These are phyloP conservation scores for Trematomus loennbergii DNA, from an alignment of 2,113 vertebrate genomes.

Conservation along the genomic window DNA sequence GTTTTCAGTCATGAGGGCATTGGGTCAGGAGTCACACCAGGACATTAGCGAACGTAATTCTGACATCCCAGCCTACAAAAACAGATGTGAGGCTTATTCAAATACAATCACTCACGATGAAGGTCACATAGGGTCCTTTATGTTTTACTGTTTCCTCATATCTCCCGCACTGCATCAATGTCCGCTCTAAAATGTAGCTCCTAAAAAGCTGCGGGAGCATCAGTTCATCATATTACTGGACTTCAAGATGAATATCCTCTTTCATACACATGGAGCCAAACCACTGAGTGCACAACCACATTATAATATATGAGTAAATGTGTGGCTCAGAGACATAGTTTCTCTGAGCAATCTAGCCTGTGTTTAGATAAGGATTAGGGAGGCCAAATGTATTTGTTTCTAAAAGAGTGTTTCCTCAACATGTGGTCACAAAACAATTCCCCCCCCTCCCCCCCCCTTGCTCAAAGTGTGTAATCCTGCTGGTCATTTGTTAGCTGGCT, in stretches of 20 bases:
- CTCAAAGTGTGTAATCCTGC: slow-evolving; percentile 76
- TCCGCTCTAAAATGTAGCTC: slow-evolving; percentile 57
- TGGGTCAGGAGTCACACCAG: slow-evolving; percentile 66
- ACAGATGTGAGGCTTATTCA: slow-evolving; percentile 71
- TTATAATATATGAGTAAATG: slow-evolving; percentile 52
- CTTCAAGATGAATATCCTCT: slow-evolving; percentile 75
- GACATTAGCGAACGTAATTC: slow-evolving; percentile 55
- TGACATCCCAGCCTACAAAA: slow-evolving; percentile 51
- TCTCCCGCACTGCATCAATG: slow-evolving; percentile 62
- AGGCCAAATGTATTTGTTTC: slow-evolving; percentile 63
- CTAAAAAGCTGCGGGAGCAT: slow-evolving; percentile 66
- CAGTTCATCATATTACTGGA: slow-evolving; percentile 61
- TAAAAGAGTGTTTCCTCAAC: slow-evolving; percentile 53
- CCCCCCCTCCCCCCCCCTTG: slow-evolving; percentile 15
- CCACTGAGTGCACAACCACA: slow-evolving; percentile 31
- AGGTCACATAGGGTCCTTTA: slow-evolving; percentile 54
- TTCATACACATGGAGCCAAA: slow-evolving; percentile 53
- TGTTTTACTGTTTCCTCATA: slow-evolving; percentile 60
- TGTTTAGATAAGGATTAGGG: slow-evolving; percentile 71
- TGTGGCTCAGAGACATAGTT: slow-evolving; percentile 40
- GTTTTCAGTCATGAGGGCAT: slow-evolving; percentile 43
- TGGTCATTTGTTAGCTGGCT: slow-evolving; percentile 80
- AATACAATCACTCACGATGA: slow-evolving; percentile 66
- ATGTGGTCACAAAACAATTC: slow-evolving; percentile 68
- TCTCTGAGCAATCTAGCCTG: slow-evolving; percentile 38